Percentiles rank a stretch among this genome's conserved stretches.
Conservation (phyloP, 2,888 invertebrate species). For the Sphaerophoria rueppellii region DNA sequence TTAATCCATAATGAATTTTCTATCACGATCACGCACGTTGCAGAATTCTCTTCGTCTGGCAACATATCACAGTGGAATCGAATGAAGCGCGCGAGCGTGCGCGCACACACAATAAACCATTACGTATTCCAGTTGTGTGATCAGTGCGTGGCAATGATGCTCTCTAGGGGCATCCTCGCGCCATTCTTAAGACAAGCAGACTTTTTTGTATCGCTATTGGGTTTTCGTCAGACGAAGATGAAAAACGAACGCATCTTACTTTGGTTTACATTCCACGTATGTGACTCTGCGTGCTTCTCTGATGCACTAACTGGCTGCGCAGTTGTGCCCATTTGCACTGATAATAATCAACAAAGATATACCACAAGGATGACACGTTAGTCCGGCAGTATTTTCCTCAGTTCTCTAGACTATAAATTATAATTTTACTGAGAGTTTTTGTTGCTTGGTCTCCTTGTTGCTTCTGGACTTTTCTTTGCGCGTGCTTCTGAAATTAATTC, state of each 20-base stretch:
- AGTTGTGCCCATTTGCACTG: slow-evolving; percentile 25
- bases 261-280: slow-evolving; percentile 49
- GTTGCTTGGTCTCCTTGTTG: slow-evolving; percentile 35
- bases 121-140: slow-evolving; percentile 70
- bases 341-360: slow-evolving; percentile 70
- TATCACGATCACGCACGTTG: slow-evolving; percentile 63
- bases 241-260: no score
- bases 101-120: slow-evolving; percentile 45
- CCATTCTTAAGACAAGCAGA: slow-evolving; percentile 42
- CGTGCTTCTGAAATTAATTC: slow-evolving; percentile 66
- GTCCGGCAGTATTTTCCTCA: slow-evolving; percentile 67
- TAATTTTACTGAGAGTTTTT: slow-evolving; percentile 20
- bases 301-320: slow-evolving; percentile 12
- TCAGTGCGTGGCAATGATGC: slow-evolving; percentile 72
- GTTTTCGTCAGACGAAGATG: slow-evolving; percentile 28
- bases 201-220: slow-evolving; percentile 31
- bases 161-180: slow-evolving; percentile 71
- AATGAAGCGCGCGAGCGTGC: slow-evolving; percentile 19
- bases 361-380: slow-evolving; percentile 72
- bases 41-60: slow-evolving; percentile 17
- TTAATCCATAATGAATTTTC: slow-evolving; percentile 58
- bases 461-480: slow-evolving; percentile 35
- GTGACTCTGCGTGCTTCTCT: neutral
- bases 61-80: slow-evolving; percentile 28
- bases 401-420: slow-evolving; percentile 65